A percentile compares a stretch with the other conserved stretches of the same genome.
Conservation (phyloP, 30 jellyfish, hydroid and myxozoan genomes). For the Chrysaora quinquecirrha region DNA sequence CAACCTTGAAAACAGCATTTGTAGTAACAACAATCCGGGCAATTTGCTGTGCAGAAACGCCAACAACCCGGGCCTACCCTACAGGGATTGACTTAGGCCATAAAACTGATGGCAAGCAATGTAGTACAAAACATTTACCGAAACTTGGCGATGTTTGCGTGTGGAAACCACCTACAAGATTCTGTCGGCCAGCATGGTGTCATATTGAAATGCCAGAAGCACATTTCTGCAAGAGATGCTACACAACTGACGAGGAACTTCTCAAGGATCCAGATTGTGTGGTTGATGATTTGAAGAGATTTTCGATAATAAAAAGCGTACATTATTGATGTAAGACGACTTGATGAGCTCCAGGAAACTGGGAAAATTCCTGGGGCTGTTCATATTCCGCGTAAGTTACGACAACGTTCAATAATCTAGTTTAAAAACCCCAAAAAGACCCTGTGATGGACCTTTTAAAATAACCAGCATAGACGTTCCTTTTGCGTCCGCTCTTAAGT, state of each 20-base stretch:
- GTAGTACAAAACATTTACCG: not conserved
- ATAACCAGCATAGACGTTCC: not conserved
- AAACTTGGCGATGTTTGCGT: slow-evolving; percentile 44
- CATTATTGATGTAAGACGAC: slow-evolving; percentile 73
- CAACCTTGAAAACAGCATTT: not conserved
- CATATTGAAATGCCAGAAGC: slow-evolving; percentile 4
- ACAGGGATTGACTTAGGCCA: not conserved
- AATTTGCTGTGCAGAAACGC: not conserved
- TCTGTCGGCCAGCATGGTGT: slow-evolving; percentile 69
- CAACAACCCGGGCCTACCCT: not conserved
- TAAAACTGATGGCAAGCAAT: not conserved
- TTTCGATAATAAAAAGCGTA: slow-evolving; percentile 21
- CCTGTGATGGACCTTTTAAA: not conserved
- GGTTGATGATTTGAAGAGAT: slow-evolving; percentile 57
- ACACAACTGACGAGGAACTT: slow-evolving; percentile 59
- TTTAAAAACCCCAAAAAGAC: too few relatives aligned
- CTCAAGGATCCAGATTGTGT: slow-evolving; percentile 69
- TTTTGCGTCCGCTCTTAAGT: not conserved
- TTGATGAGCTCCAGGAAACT: slow-evolving; percentile 63
- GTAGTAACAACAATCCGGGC: not conserved
- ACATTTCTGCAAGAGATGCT: slow-evolving; percentile 56
- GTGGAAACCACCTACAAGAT: slow-evolving; percentile 65
- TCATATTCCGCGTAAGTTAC: slow-evolving; percentile 70
- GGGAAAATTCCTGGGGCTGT: slow-evolving; percentile 74
- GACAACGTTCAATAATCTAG: too few relatives aligned